Base-by-base conservation (phyloP, 64 coral and sea anemone genomes). In the Stichodactyla mertensii region DNA sequence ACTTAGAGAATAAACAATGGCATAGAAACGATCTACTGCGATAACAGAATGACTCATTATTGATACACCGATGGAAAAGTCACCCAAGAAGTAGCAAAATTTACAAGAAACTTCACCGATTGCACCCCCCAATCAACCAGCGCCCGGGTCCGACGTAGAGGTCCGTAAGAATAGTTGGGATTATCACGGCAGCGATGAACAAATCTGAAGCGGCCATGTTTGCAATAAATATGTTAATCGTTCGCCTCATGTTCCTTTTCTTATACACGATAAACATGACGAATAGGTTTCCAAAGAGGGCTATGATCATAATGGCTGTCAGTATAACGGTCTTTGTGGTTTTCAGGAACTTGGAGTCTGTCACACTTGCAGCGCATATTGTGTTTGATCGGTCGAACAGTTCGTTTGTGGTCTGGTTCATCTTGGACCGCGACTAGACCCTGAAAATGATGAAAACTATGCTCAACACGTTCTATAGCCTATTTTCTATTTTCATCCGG, bases 191-290 rank as follows among this genome's bases (percentile, higher is more conserved):
- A 0, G 78, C 84, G 1, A 83, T 82, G 15, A 94, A 60, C 24
- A 94, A 10, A 52, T 90, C 92, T 77, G 92, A 94, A 0, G 88
- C 85, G 10, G 92, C 92, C 92, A 93, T 89, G 52, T 89, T 93
- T 20, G 88, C 83, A 16, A 93, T 87, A 20, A 93, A 87, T 12
- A 84, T 82, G 78, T 90, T 87, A 16, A 87, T 55, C 4, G 85
- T 52, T 16, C 66, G 67, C n/a, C 81, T 82, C 81, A 94, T 89
- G 23, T 86, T 89, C 55, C 13, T 77, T 6, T 24, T 77, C 22
- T 45, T 77, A n/a, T 77, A 77, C 31, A 77, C 71, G 13, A 77
- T 45, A n/a, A 24, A 27, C 10, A 77, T 77, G 16, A 77, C 31
- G 20, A 77, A 7, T 77, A 77, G 22, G 13, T 77, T 77, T 16